These are phyloP conservation scores for Melipona quadrifasciata DNA, from an alignment of 1,140 invertebrate genomes.

Conservation along the genomic window DNA sequence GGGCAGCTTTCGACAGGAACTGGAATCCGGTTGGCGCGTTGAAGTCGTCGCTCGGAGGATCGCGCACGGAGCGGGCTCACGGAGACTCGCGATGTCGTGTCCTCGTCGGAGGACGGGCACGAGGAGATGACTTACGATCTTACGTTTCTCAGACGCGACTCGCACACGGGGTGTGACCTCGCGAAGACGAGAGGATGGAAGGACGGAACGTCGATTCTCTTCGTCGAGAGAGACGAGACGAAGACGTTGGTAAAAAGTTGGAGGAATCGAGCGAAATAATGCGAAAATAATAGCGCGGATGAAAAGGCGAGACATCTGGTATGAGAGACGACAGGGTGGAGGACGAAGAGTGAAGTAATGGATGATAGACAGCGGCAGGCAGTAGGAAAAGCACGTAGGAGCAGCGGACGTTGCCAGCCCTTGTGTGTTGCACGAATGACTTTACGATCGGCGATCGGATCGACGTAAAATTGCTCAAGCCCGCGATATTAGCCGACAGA, in stretches of 20 bases:
- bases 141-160: background rate
- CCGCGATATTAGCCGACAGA: conserved; percentile 51
- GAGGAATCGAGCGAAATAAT: background rate
- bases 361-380: background rate
- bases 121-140: conserved; percentile 1
- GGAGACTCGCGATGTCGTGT: conserved; percentile 11
- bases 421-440: conserved; percentile 50
- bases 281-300: background rate
- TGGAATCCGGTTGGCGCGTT: conserved; percentile 15
- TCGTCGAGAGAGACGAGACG: background rate
- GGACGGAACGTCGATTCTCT: background rate
- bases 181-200: background rate
- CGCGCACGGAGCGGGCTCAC: background rate
- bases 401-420: conserved; percentile 12
- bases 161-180: too few species aligned
- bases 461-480: conserved; percentile 68
- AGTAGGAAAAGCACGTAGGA: background rate
- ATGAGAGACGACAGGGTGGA: background rate
- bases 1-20: conserved; percentile 48
- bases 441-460: conserved; percentile 62
- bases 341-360: background rate
- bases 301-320: too few species aligned
- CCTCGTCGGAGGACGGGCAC: background rate
- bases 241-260: background rate
- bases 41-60: conserved; percentile 15